Evolutionary conservation across 1,140 invertebrate genomes (phyloP).

Genomic region (Lithobius niger): DNA sequence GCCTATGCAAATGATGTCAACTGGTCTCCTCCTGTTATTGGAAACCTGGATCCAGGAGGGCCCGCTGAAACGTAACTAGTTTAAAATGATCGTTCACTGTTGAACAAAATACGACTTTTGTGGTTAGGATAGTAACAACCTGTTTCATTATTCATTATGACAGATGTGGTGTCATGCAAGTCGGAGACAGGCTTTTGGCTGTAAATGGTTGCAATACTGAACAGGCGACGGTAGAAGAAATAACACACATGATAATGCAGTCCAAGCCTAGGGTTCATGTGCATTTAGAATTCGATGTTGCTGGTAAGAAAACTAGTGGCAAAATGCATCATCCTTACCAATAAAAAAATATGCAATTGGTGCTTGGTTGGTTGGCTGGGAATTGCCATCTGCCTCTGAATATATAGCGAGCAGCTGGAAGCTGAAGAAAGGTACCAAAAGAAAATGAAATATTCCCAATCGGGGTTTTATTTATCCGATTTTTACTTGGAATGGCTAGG

Average conservation of each 20-base stretch:
- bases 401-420: no score
- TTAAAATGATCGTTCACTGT: conserved; percentile 6
- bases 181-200: conserved; percentile 65
- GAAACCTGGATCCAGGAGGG: conserved; percentile 48
- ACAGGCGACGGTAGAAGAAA: conserved; percentile 36
- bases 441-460: no score
- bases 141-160: conserved; percentile 11
- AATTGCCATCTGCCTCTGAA: no score
- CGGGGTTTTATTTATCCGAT: no score
- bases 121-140: not conserved
- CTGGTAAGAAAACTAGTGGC: conserved; percentile 36
- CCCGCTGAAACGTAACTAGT: conserved; percentile 54
- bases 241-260: conserved; percentile 35
- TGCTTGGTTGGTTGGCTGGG: no score
- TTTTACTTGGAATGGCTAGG: no score
- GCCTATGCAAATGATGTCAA: conserved; percentile 17
- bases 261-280: conserved; percentile 36
- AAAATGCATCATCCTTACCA: no score
- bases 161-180: conserved; percentile 50
- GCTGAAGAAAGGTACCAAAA: no score
- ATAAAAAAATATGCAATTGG: no score
- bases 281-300: conserved; percentile 78
- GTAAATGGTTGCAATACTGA: conserved; percentile 50
- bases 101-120: conserved; percentile 3
- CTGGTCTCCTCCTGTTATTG: conserved; percentile 37